Base-by-base conservation (phyloP, 2,888 invertebrate species). In the Palloptera scutellata region DNA sequence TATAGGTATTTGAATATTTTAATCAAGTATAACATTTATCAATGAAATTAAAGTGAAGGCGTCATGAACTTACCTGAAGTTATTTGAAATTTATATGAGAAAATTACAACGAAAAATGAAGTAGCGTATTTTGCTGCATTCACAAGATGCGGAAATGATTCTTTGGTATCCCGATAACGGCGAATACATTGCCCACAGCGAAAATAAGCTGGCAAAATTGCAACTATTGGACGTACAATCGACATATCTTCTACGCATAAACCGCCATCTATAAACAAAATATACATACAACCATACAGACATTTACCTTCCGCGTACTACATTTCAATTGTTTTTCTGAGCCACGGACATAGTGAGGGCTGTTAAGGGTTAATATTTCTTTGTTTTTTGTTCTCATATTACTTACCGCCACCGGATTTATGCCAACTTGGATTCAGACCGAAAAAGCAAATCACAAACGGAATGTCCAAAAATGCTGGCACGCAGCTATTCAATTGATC, bases 81-180 rank as follows among this genome's bases (percentile, higher is more conserved):
- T n/a, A 78, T 79, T 65, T 83, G 83, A 71, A 76, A 83, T 71
- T 83, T 79, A 70, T 81, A 89, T 2, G 90, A 88, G 78, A 94
- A 92, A 40, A 92, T 87, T 6, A 95, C 91, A 42, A 94, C 94
- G 73, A 95, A 91, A 84, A 96, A 95, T 0, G 95, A 92, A 3
- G 95, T 95, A 0, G 94, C 91, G 85, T 97, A 96, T 86, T 96
- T 96, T 60, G 91, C 92, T 42, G 95, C 94, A 85, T 95, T 95
- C 30, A 91, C 91, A 64, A 95, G 86, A 87, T 95, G 95, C 9
- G 93, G 93, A 84, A 91, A 91, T 6, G 89, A 88, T 81, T 92
- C 91, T 80, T 89, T 89, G 1, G 92, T 91, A 83, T 95, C 95
- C 60, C 91, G 87, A 83, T 92, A 95, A 75, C 95, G 91, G 4